phyloP scores from a whole-genome alignment of 2,113 vertebrate species.

The Todiramphus saurophagus region DNA sequence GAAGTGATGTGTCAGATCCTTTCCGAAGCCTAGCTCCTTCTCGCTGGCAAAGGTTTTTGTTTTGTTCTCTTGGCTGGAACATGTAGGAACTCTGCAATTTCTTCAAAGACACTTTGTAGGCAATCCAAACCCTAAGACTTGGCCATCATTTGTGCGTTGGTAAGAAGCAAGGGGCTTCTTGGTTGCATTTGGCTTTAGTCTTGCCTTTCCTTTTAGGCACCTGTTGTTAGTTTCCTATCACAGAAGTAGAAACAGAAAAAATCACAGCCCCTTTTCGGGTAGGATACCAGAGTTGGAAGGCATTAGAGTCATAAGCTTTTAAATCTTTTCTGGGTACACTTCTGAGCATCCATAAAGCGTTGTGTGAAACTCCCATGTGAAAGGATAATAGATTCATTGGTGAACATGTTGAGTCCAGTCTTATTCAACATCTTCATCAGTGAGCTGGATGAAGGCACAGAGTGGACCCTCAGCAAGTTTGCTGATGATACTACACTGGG shows the following conservation, averaged over 20 bases:
- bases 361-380: not conserved
- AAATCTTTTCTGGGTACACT: not conserved
- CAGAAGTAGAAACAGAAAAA: not conserved
- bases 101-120: not conserved
- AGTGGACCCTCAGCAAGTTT: too few species aligned
- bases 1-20: not conserved
- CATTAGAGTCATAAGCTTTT: not conserved
- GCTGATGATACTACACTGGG: too few species aligned
- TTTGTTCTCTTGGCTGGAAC: not conserved
- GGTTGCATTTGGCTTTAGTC: not conserved
- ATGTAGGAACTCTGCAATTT: not conserved
- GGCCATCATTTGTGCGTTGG: not conserved
- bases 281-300: not conserved
- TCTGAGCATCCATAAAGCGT: not conserved
- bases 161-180: not conserved
- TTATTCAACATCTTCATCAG: too few species aligned
- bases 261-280: not conserved
- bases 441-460: too few species aligned
- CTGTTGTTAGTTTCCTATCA: not conserved
- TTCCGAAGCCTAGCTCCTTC: not conserved
- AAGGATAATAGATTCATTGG: not conserved
- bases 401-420: too few species aligned
- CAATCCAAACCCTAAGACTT: not conserved
- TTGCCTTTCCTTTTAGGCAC: not conserved
- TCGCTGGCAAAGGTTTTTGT: not conserved